Evolutionary conservation across 2,113 vertebrate species (phyloP).

Genomic region (Muscicapa adusta): DNA sequence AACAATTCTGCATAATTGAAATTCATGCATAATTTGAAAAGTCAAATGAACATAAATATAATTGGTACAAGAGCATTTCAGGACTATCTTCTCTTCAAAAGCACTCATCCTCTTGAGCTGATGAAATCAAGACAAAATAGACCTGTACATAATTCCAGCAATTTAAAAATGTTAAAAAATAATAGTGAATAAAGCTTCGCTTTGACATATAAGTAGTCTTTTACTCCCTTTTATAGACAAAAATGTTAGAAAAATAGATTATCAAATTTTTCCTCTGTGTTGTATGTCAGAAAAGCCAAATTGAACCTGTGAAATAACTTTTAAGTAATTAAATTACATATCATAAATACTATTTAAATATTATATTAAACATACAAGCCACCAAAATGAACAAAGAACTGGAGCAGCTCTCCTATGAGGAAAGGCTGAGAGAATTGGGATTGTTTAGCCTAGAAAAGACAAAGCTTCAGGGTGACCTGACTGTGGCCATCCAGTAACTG

Average conservation of each 20-base stretch:
- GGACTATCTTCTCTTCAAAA: background rate
- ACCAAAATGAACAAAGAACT: background rate
- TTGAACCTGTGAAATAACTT: background rate
- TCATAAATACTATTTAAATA: background rate
- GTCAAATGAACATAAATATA: background rate
- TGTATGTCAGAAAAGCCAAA: background rate
- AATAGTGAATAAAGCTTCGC: background rate
- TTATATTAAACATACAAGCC: background rate
- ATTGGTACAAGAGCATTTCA: background rate
- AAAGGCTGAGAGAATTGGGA: background rate
- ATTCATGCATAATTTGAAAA: background rate
- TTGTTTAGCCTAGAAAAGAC: background rate
- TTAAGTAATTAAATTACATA: background rate
- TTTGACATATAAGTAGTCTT: background rate
- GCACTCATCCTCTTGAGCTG: background rate
- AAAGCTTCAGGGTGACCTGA: accelerated
- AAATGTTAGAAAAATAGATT: background rate
- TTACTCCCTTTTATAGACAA: background rate
- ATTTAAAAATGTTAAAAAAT: background rate
- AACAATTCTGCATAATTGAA: background rate
- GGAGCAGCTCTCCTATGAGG: background rate
- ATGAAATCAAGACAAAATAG: background rate
- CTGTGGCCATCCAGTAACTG: background rate
- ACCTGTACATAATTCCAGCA: background rate
- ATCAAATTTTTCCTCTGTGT: background rate